Percentiles rank a stretch among this genome's conserved stretches.
These are phyloP conservation scores for Butorides virescens DNA, from an alignment of 2,113 vertebrate genomes.

Conservation along the genomic window DNA sequence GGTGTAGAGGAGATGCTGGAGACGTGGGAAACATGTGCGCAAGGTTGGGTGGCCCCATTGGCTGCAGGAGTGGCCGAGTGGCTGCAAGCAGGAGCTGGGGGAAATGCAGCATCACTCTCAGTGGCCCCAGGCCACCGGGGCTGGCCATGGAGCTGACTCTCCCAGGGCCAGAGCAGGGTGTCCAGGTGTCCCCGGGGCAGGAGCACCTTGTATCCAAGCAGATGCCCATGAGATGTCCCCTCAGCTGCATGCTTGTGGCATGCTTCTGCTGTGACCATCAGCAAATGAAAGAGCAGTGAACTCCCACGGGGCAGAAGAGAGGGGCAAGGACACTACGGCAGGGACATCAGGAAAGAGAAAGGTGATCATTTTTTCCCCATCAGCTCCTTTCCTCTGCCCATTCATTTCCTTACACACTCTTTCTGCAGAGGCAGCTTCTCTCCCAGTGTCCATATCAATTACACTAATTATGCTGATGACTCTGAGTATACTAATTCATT, in stretches of 20 bases:
- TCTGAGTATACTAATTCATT: background rate
- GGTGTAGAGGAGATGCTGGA: background rate
- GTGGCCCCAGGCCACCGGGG: fast-evolving
- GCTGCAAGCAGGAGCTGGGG: fast-evolving
- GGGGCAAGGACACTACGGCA: fast-evolving
- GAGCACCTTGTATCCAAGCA: fast-evolving
- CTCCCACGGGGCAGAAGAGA: background rate
- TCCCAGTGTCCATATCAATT: background rate
- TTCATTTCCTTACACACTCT: background rate
- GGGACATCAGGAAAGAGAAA: background rate
- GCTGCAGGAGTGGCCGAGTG: fast-evolving
- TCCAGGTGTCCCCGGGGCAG: too few relatives aligned
- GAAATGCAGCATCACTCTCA: background rate
- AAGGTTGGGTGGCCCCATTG: fast-evolving
- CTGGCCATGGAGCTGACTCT: background rate
- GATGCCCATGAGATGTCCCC: too few relatives aligned
- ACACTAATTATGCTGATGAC: background rate
- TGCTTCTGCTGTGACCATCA: fast-evolving
- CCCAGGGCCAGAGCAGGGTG: background rate
- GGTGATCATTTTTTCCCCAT: background rate
- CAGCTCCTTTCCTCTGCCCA: background rate
- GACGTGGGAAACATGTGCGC: fast-evolving
- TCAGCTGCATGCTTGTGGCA: fast-evolving
- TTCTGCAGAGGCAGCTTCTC: background rate
- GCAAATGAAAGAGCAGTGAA: fast-evolving